Conservation (phyloP, 1,140 invertebrate genomes). For the Octopus bimaculoides region DNA sequence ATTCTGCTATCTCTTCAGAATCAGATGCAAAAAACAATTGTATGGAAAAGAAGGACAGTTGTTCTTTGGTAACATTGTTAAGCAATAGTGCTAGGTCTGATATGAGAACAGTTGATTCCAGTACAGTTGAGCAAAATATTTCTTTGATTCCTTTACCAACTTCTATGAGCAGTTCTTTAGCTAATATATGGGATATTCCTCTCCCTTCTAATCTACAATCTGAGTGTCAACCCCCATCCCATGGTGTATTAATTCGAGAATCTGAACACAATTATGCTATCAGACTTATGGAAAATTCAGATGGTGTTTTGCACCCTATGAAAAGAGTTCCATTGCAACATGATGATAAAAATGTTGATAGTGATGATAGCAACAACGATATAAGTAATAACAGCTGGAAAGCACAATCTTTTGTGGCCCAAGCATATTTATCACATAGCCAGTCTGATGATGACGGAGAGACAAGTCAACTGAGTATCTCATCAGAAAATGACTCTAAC, state of each 20-base stretch:
- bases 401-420: neutral
- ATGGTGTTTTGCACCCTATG: neutral
- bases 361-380: neutral
- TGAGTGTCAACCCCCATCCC: too few relatives aligned
- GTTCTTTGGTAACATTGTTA: too few relatives aligned
- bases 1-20: too few relatives aligned
- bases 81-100: too few relatives aligned
- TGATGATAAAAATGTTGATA: neutral
- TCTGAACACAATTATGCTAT: slow-evolving; percentile 3
- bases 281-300: neutral
- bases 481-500: neutral
- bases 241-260: neutral
- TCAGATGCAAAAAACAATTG: too few relatives aligned
- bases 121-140: too few relatives aligned
- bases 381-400: neutral
- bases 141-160: neutral
- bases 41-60: too few relatives aligned
- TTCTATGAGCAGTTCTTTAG: too few relatives aligned
- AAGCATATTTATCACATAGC: neutral
- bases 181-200: too few relatives aligned
- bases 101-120: too few relatives aligned
- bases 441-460: neutral
- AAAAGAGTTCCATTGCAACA: neutral
- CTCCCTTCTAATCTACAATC: too few relatives aligned
- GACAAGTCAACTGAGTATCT: neutral